A percentile compares a stretch with the other conserved stretches of the same genome.
Evolutionary conservation across 1,140 invertebrate genomes (phyloP).

Genomic region (Stegodyphus dumicola): DNA sequence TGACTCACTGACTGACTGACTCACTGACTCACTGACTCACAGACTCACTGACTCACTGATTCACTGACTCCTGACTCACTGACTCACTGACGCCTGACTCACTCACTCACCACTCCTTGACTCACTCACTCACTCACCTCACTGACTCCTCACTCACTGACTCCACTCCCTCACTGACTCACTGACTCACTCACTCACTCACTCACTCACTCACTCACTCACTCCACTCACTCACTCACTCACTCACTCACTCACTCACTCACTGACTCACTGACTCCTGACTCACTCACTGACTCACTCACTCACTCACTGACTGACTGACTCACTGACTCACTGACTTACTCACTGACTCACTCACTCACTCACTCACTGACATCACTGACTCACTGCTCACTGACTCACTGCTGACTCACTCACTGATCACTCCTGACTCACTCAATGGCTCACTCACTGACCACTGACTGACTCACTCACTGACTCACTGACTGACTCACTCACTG

Average conservation of each 20-base stretch:
- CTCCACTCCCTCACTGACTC: too few relatives aligned
- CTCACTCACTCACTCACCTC: constrained; percentile 20
- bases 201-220: too few relatives aligned
- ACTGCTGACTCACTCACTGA: background rate
- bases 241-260: background rate
- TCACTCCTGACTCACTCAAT: constrained; percentile 26
- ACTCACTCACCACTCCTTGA: constrained; percentile 1
- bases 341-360: background rate
- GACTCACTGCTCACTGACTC: constrained; percentile 28
- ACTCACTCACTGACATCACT: background rate
- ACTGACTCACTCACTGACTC: background rate
- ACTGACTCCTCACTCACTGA: constrained; percentile 8
- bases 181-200: too few relatives aligned
- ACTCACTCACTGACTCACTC: too few relatives aligned
- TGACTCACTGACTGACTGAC: constrained; percentile 23
- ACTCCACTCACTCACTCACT: too few relatives aligned
- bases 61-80: too few relatives aligned
- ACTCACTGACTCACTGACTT: too few relatives aligned
- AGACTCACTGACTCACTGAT: background rate
- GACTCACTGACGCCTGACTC: too few relatives aligned
- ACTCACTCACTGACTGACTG: too few relatives aligned
- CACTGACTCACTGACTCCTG: constrained; percentile 28
- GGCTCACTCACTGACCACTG: constrained; percentile 19
- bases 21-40: constrained; percentile 1
- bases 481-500: background rate